Conservation (phyloP, 2,797 vertebrate species). For the Linurgus olivaceus region DNA sequence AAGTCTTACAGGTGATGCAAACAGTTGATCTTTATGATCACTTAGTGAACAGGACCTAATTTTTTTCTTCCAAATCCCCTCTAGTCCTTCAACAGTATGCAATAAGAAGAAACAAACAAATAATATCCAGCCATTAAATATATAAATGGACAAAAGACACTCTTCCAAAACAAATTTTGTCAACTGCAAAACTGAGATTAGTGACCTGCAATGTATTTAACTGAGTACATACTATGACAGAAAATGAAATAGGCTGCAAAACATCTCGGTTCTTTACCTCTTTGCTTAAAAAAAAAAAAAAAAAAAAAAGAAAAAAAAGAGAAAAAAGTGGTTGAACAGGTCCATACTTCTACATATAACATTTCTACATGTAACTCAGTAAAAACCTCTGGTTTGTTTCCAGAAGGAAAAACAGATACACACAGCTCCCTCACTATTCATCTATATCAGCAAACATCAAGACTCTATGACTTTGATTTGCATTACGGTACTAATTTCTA, state of each 20-base stretch:
- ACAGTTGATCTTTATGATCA: background rate
- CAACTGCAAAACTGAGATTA: background rate
- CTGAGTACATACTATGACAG: background rate
- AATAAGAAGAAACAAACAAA: background rate
- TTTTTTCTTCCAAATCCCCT: background rate
- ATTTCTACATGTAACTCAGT: background rate
- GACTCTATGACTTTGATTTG: background rate
- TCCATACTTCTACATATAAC: background rate
- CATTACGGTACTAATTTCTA: background rate
- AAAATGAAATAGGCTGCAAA: background rate
- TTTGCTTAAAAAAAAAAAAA: background rate
- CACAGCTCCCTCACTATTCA: background rate
- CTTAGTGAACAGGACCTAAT: background rate
- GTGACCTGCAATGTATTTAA: background rate
- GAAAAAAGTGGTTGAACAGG: background rate
- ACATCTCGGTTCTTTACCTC: fast-evolving
- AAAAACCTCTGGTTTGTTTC: background rate
- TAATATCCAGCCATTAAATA: background rate
- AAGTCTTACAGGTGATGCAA: background rate
- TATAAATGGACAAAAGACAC: background rate
- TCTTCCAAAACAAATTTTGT: background rate
- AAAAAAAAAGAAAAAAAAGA: background rate
- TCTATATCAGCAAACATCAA: background rate
- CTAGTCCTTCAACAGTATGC: background rate
- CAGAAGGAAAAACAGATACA: background rate